Conservation (phyloP, 1,140 invertebrate species). For the Cherax quadricarinatus region DNA sequence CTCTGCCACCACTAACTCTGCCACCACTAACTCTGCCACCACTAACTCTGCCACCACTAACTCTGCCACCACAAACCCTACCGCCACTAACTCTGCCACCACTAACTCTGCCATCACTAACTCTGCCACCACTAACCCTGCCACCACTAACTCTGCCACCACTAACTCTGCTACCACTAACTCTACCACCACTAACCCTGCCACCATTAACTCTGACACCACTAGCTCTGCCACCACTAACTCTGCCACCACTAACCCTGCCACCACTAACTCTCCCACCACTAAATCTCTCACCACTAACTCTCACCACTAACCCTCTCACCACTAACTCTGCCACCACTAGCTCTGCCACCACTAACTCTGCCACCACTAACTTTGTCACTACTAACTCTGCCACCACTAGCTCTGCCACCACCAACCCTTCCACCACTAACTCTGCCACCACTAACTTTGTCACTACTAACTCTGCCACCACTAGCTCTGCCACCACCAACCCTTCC, state of each 20-base stretch:
- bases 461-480: background rate
- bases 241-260: background rate
- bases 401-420: background rate
- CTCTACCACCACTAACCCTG: too few species aligned
- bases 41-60: background rate
- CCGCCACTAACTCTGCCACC: background rate
- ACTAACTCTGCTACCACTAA: too few species aligned
- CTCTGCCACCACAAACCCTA: too few species aligned
- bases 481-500: background rate
- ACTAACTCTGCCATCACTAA: too few species aligned
- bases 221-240: background rate
- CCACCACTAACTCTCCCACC: background rate
- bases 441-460: background rate
- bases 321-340: too few species aligned
- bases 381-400: background rate
- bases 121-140: too few species aligned
- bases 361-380: background rate
- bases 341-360: background rate
- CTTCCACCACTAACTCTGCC: background rate
- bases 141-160: too few species aligned
- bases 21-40: background rate
- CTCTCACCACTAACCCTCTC: background rate
- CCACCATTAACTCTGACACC: too few species aligned
- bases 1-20: background rate
- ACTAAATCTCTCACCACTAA: too few species aligned